Percentiles rank a stretch among this genome's conserved stretches.
phyloP scores from a whole-genome alignment of 1,140 invertebrate genomes.

The Halotydeus destructor region DNA sequence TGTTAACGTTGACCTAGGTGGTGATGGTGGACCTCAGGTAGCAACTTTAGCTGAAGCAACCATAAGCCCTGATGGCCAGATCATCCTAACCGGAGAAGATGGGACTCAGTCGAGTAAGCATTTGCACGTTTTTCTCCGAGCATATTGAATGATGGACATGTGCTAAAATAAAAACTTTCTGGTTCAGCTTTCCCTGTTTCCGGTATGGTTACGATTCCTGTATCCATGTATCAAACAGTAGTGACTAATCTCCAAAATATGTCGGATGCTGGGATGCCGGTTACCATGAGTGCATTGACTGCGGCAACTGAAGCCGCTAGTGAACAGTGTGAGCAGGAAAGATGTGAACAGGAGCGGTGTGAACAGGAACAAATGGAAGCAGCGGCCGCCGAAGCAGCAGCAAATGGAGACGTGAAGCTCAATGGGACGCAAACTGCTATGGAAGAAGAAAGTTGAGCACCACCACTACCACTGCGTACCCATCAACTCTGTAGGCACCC shows the following conservation, averaged over 20 bases:
- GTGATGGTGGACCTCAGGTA: conserved; percentile 26
- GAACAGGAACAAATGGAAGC: conserved; percentile 8
- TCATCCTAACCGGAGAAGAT: conserved; percentile 82
- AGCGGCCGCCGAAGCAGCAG: not conserved
- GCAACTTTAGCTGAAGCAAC: conserved; percentile 18
- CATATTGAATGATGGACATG: not conserved
- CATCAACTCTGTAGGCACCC: too few relatives aligned
- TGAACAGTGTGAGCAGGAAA: too few relatives aligned
- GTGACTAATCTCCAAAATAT: conserved; percentile 41
- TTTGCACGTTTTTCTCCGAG: not conserved
- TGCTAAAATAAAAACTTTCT: too few relatives aligned
- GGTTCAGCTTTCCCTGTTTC: conserved; percentile 61
- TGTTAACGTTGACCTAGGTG: conserved; percentile 53
- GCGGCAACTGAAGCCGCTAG: conserved; percentile 2
- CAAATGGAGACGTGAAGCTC: conserved; percentile 8
- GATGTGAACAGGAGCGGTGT: not conserved
- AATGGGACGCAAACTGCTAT: conserved; percentile 9
- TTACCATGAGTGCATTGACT: not conserved
- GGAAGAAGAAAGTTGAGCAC: conserved; percentile 11
- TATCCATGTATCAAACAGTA: conserved; percentile 89
- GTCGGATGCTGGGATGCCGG: conserved; percentile 2
- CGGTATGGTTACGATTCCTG: conserved; percentile 83
- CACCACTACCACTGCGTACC: too few relatives aligned
- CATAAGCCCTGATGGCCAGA: conserved; percentile 64
- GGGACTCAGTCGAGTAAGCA: conserved; percentile 47